Evolutionary conservation across 92 coral and sea anemone species (phyloP).

Genomic region (Epizoanthus stellaris): DNA sequence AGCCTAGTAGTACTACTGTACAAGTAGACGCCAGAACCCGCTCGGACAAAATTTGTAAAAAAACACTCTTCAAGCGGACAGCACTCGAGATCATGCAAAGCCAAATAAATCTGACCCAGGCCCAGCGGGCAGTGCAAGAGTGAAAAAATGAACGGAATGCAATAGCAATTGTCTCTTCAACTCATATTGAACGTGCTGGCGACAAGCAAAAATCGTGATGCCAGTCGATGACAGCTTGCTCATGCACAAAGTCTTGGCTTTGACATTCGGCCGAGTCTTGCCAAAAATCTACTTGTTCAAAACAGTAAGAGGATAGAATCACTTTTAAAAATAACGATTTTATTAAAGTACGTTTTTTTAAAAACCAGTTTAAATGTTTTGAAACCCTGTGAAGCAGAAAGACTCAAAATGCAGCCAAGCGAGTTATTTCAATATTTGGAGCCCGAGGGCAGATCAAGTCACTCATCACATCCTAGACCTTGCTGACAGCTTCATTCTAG

Average conservation of each 20-base stretch:
- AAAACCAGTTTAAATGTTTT: not conserved
- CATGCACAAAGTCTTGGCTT: not conserved
- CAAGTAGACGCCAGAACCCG: not conserved
- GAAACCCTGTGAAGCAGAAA: not conserved
- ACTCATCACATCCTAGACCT: no score
- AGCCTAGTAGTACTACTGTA: not conserved
- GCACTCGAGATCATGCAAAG: not conserved
- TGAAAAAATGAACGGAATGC: constrained; percentile 36
- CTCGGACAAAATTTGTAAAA: not conserved
- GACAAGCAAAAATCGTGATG: constrained; percentile 33
- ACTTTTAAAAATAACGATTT: not conserved
- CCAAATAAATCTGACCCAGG: constrained; percentile 9
- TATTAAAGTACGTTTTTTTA: not conserved
- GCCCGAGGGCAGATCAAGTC: constrained; percentile 3
- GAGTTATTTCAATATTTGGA: no score
- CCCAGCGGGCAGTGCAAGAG: constrained; percentile 12
- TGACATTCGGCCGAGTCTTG: not conserved
- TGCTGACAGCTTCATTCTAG: not conserved
- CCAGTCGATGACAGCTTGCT: constrained; percentile 39
- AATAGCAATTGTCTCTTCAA: not conserved
- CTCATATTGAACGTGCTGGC: not conserved
- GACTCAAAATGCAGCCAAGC: no score
- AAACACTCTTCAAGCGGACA: not conserved
- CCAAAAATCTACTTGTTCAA: not conserved
- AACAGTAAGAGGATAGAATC: not conserved